These are phyloP conservation scores for Steromphala cineraria DNA, from an alignment of 2,888 invertebrate genomes.

Conservation along the genomic window DNA sequence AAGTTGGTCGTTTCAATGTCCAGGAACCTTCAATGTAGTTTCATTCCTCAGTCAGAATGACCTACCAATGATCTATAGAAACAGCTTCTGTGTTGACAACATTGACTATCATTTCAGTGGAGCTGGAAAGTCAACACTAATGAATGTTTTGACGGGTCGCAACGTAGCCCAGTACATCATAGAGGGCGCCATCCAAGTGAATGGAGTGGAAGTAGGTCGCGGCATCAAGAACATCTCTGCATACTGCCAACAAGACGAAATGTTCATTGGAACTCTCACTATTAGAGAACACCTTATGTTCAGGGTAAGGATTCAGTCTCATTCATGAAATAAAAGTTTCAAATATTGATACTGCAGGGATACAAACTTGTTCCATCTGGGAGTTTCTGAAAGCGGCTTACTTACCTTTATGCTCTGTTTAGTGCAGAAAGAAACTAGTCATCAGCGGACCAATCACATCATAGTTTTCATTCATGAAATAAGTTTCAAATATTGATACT, in stretches of 20 bases:
- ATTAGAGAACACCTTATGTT: constrained; percentile 92
- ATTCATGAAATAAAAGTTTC: too few relatives aligned
- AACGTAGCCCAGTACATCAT: constrained; percentile 78
- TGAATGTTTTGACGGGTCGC: constrained; percentile 91
- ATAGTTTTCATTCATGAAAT: too few relatives aligned
- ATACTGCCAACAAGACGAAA: constrained; percentile 95
- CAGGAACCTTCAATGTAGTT: too few relatives aligned
- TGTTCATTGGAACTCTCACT: constrained; percentile 92
- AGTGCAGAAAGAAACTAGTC: too few relatives aligned
- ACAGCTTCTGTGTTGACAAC: not conserved
- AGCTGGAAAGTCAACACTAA: constrained; percentile 94
- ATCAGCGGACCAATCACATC: too few relatives aligned
- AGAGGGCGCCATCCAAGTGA: constrained; percentile 76
- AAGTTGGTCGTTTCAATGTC: too few relatives aligned
- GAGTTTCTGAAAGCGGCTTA: too few relatives aligned
- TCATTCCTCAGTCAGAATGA: too few relatives aligned
- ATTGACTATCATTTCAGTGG: constrained; percentile 77
- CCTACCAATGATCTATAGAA: not conserved
- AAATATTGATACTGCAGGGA: too few relatives aligned
- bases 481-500: too few relatives aligned
- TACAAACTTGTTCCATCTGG: too few relatives aligned
- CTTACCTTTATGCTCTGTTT: too few relatives aligned
- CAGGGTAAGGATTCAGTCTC: constrained; percentile 84
- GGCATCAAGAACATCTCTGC: constrained; percentile 80
- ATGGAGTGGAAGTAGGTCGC: constrained; percentile 80